Evolutionary conservation across 64 coral and sea anemone species (phyloP).

Genomic region (Pocillopora verrucosa): DNA sequence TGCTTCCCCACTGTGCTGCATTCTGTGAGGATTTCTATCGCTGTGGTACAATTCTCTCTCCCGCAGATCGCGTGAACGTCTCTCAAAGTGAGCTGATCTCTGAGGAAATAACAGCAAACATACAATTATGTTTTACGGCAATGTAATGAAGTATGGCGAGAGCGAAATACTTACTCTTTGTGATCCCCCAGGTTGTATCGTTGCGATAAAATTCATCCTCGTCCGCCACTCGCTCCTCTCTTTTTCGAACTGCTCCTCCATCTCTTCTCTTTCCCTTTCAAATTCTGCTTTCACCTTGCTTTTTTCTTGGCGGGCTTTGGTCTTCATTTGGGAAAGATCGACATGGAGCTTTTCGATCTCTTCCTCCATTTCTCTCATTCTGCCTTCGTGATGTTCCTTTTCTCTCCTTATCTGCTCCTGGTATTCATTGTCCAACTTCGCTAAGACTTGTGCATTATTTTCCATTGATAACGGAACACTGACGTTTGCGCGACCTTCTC

Average conservation of each 20-base stretch:
- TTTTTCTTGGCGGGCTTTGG: conserved; percentile 68
- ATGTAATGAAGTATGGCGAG: background rate
- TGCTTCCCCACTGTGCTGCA: background rate
- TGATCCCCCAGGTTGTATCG: conserved; percentile 8
- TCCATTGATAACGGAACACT: background rate
- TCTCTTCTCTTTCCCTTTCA: conserved; percentile 64
- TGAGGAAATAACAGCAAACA: background rate
- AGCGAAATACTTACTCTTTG: conserved; percentile 7
- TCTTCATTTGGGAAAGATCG: conserved; percentile 61
- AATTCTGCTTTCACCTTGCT: conserved; percentile 52
- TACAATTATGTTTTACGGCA: background rate
- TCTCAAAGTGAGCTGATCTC: conserved; percentile 17
- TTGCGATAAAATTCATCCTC: conserved; percentile 37
- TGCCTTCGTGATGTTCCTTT: conserved; percentile 60
- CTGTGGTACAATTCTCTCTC: background rate
- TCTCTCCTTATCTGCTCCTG: conserved; percentile 67
- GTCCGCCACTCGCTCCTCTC: conserved; percentile 68
- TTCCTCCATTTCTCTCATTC: conserved; percentile 34
- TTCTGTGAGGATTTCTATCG: background rate
- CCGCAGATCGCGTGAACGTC: conserved; percentile 1
- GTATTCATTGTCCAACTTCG: conserved; percentile 67
- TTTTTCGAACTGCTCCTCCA: conserved; percentile 73
- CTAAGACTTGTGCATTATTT: conserved; percentile 20
- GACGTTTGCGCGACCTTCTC: background rate
- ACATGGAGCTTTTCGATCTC: conserved; percentile 61